Evolutionary conservation across 2,113 vertebrate species (phyloP), one percentile per base, ranked within the genome.

Genomic region (Danionella cerebrum): DNA sequence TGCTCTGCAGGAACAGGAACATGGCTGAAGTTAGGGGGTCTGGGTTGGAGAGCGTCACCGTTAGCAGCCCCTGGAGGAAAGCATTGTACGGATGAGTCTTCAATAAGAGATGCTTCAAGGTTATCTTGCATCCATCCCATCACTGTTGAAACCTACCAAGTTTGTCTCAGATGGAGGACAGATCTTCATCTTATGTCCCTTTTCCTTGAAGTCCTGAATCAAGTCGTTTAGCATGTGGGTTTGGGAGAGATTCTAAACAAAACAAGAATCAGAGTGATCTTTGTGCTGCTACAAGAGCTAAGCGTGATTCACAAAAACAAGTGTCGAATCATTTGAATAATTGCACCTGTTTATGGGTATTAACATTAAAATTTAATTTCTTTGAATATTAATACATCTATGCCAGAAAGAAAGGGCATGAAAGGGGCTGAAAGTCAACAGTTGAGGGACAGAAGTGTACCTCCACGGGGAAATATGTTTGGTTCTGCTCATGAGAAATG

Each of bases 21-120:
- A 98, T 93, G 50, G 95, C 94, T 31, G 94, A 91, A 48, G 96
- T 98, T 84, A 98, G 84, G 11, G 94, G 90, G 75, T 96, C 96
- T 0, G 95, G 95, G 69, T 87, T 89, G 54, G 92, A 85, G 52
- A 98, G 89, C 27, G 83, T 88, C 68, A 96, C 87, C 3, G 86
- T 88, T 82, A 98, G 70, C 1, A 89, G 87, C 72, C 85, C 92
- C 95, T 98, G 83, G 65, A 79, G 70, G 8, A 58, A 44, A 69
- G 55, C 52, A 39, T 9, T 22, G 16, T 42, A 70, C 16, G 4
- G 29, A 27, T 16, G n/a, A 31, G 10, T 18, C 19, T 33, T n/a
- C n/a, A n/a, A 33, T 33, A 16, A 33, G 1, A 31, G 35, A 42
- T 36, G 6, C 8, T 1, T 3, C 9, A 36, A 22, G 27, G 9